phyloP scores from a whole-genome alignment of 2,797 vertebrate species.

The Pogoniulus pusillus region DNA sequence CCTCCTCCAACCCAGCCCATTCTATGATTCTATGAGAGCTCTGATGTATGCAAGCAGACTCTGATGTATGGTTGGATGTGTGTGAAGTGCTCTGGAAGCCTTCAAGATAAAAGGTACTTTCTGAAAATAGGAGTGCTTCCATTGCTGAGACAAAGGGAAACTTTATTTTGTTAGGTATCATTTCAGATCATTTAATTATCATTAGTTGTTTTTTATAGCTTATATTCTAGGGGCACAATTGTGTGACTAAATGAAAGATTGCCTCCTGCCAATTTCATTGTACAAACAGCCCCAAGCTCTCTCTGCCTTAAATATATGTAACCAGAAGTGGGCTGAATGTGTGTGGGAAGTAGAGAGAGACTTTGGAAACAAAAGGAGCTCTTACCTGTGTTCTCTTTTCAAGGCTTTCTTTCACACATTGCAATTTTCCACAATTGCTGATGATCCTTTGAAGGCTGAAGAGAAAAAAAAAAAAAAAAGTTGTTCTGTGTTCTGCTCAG shows the following conservation, averaged over 20 bases:
- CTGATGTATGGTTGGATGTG: background rate
- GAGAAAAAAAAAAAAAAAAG: background rate
- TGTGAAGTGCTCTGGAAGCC: background rate
- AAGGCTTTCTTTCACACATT: background rate
- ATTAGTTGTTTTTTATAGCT: background rate
- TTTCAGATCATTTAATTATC: constrained; percentile 14
- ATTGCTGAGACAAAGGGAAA: background rate
- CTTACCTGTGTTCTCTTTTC: background rate
- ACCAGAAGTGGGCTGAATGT: background rate
- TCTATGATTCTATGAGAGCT: no score
- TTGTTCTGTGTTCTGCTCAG: background rate
- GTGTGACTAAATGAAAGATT: constrained; percentile 17
- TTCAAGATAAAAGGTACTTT: background rate
- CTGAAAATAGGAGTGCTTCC: background rate
- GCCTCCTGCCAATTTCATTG: background rate
- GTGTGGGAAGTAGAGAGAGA: constrained; percentile 15
- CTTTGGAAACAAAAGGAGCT: constrained; percentile 13
- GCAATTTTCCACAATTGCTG: background rate
- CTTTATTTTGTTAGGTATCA: constrained; percentile 10
- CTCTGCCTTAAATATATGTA: constrained; percentile 12
- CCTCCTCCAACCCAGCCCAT: no score
- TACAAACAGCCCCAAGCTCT: constrained; percentile 25
- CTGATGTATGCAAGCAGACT: background rate
- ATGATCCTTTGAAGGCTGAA: background rate
- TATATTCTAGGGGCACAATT: constrained; percentile 6